These are phyloP conservation scores for Steinernema hermaphroditum DNA, from an alignment of 2,888 invertebrate species.

Conservation along the genomic window DNA sequence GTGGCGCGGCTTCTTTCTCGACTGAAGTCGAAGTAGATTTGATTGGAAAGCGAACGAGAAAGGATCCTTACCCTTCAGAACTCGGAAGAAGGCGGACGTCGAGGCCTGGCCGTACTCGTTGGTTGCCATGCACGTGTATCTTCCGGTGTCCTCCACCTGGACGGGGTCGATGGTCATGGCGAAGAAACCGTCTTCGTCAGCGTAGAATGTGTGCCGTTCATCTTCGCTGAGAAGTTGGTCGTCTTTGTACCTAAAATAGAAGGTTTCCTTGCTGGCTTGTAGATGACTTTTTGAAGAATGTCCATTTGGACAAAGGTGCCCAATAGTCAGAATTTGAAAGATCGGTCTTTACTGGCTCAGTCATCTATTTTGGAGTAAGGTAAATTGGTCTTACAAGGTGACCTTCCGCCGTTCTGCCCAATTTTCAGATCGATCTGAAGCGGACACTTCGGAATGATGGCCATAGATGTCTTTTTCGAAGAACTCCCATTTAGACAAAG, in stretches of 20 bases:
- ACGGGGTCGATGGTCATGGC: conserved; percentile 68
- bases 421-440: too few species aligned
- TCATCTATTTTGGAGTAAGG: too few species aligned
- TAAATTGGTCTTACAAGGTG: too few species aligned
- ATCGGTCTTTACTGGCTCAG: too few species aligned
- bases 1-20: conserved; percentile 66
- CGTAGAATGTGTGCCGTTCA: conserved; percentile 78
- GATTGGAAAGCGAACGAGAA: not conserved
- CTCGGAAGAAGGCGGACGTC: conserved; percentile 84
- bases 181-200: conserved; percentile 69
- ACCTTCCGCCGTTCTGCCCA: too few species aligned
- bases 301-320: too few species aligned
- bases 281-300: too few species aligned
- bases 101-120: conserved; percentile 79
- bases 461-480: too few species aligned
- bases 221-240: conserved; percentile 78
- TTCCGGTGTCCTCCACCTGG: conserved; percentile 68
- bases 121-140: conserved; percentile 66
- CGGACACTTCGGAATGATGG: too few species aligned
- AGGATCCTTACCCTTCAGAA: conserved; percentile 71
- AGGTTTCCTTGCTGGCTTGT: too few species aligned
- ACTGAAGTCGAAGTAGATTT: conserved; percentile 53
- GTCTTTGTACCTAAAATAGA: conserved; percentile 76
- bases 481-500: too few species aligned
- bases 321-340: too few species aligned